These are phyloP conservation scores for Muscicapa adusta DNA, from an alignment of 2,113 vertebrate genomes.

Conservation along the genomic window DNA sequence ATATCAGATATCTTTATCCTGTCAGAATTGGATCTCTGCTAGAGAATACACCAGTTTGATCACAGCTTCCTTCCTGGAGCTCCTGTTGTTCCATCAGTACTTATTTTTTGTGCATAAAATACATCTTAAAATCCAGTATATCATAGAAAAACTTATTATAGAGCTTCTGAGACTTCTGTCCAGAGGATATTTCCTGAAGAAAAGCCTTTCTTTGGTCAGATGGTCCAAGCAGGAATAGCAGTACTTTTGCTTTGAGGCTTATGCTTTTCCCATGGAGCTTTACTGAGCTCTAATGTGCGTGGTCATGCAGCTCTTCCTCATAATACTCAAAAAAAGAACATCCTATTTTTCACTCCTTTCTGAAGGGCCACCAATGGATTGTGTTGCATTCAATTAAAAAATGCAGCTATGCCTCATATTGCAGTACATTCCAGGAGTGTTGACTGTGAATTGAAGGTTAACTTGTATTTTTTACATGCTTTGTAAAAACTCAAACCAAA, in stretches of 20 bases:
- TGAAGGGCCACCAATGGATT: neutral
- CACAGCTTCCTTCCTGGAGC: neutral
- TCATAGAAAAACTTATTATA: neutral
- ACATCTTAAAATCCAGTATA: neutral
- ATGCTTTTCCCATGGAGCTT: neutral
- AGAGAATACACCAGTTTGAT: neutral
- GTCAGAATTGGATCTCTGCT: neutral
- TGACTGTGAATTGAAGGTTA: neutral
- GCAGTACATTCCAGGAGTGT: neutral
- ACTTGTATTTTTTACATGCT: neutral
- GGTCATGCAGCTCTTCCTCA: neutral
- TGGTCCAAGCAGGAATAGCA: neutral
- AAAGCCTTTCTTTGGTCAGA: neutral
- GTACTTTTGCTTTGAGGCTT: neutral
- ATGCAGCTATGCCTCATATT: neutral
- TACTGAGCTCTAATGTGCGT: neutral
- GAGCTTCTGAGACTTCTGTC: neutral
- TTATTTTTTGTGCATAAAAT: neutral
- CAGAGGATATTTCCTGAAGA: neutral
- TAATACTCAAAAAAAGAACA: neutral
- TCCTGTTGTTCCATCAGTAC: neutral
- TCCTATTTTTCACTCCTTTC: neutral
- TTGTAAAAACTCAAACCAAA: neutral
- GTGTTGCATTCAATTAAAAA: neutral
- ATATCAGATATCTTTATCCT: neutral